These are phyloP conservation scores for Thripadectes ignobilis DNA, from an alignment of 2,797 vertebrate genomes.

Conservation along the genomic window DNA sequence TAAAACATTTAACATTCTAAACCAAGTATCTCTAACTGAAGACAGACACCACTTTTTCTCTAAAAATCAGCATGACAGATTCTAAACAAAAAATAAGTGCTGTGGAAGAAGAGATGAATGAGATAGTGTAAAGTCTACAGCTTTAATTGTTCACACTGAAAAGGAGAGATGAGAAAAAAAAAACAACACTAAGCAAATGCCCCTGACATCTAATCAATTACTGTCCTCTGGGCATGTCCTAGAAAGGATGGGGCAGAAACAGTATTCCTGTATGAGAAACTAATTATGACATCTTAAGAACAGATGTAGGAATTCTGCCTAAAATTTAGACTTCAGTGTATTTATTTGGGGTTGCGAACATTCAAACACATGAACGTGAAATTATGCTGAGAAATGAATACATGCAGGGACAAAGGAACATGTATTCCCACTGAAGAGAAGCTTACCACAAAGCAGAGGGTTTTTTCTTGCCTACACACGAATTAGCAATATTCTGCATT, in stretches of 20 bases:
- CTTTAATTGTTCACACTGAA: not conserved
- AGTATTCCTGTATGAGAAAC: not conserved
- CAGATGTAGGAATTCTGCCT: not conserved
- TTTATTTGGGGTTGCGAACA: not conserved
- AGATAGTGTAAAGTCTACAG: not conserved
- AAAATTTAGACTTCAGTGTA: not conserved
- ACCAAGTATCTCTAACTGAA: not conserved
- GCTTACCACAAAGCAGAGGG: not conserved
- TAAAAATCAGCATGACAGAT: not conserved
- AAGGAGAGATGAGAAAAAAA: not conserved
- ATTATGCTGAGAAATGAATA: not conserved
- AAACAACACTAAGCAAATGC: not conserved
- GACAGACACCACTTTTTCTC: not conserved
- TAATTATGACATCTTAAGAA: not conserved
- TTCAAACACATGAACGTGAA: not conserved
- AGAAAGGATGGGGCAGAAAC: not conserved
- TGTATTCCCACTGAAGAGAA: not conserved
- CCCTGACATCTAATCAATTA: not conserved
- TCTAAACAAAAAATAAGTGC: not conserved
- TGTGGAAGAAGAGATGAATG: not conserved
- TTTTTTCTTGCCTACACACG: not conserved
- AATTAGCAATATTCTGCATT: constrained; percentile 11
- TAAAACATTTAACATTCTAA: not conserved
- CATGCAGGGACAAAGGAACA: not conserved
- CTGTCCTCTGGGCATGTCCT: not conserved